A percentile compares a stretch with the other conserved stretches of the same genome.
Evolutionary conservation across 1,140 invertebrate genomes (phyloP).

Genomic region (Antheraea mylitta): DNA sequence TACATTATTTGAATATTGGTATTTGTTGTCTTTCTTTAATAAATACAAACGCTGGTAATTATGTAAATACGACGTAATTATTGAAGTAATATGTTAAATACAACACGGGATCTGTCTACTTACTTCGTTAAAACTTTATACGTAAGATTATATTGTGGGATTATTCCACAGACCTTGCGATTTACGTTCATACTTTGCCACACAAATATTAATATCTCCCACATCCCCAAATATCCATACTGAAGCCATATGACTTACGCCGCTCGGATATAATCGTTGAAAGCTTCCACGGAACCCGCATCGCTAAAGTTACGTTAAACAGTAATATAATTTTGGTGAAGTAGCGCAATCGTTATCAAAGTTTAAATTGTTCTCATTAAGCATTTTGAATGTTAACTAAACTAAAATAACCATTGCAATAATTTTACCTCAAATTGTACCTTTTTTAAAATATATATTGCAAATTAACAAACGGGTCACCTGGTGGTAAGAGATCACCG

Average conservation of each 20-base stretch:
- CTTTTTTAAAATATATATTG: no score
- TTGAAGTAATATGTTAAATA: background rate
- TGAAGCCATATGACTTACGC: conserved; percentile 8
- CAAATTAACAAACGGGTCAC: no score
- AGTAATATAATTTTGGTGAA: conserved; percentile 8
- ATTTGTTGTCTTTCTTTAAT: no score
- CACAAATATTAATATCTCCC: conserved; percentile 10
- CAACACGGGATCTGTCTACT: background rate
- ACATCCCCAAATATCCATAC: conserved; percentile 6
- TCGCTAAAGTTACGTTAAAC: conserved; percentile 7
- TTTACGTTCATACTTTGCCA: conserved; percentile 5
- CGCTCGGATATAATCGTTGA: conserved; percentile 10
- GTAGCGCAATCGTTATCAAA: background rate
- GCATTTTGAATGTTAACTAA: background rate
- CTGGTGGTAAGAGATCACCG: no score
- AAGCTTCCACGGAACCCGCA: conserved; percentile 7
- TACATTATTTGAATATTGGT: no score
- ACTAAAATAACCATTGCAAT: no score
- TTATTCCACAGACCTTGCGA: conserved; percentile 1
- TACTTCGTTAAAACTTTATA: background rate
- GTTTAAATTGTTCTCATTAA: background rate
- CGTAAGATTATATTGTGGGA: background rate
- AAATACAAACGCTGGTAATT: no score
- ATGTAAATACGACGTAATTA: background rate
- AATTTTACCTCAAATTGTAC: no score